Conservation (phyloP, 2,797 vertebrate species). For the Pangasius macronema region DNA sequence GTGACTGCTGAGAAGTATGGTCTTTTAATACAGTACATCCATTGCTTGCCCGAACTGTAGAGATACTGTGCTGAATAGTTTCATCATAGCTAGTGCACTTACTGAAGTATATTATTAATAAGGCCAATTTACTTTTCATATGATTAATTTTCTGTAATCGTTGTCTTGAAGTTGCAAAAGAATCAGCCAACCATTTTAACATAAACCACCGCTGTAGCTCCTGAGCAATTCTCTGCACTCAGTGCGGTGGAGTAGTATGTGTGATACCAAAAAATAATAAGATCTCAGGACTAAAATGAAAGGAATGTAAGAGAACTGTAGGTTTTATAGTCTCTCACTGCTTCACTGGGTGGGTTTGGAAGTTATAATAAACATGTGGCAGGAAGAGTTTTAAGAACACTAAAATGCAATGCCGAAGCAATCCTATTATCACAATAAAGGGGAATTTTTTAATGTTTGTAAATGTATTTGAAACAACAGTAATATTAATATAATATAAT, state of each 20-base stretch:
- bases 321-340: neutral
- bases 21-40: conserved; percentile 9
- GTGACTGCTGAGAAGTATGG: neutral
- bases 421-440: neutral
- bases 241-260: neutral
- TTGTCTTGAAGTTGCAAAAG: conserved; percentile 9
- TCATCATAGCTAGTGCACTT: neutral
- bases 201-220: neutral
- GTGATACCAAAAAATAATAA: neutral
- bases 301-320: conserved; percentile 4
- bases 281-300: neutral
- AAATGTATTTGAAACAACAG: neutral
- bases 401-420: neutral
- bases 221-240: neutral
- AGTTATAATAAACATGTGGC: conserved; percentile 7
- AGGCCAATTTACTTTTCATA: conserved; percentile 6
- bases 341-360: neutral
- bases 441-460: neutral
- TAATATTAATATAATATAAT: neutral
- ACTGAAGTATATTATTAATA: conserved; percentile 4
- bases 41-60: neutral
- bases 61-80: neutral
- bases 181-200: neutral
- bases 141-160: conserved; percentile 8
- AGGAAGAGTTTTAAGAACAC: neutral